Percentiles rank a stretch among this genome's conserved stretches.
These are phyloP conservation scores for Isurus oxyrinchus DNA, from an alignment of 2,113 vertebrate species.

Conservation along the genomic window DNA sequence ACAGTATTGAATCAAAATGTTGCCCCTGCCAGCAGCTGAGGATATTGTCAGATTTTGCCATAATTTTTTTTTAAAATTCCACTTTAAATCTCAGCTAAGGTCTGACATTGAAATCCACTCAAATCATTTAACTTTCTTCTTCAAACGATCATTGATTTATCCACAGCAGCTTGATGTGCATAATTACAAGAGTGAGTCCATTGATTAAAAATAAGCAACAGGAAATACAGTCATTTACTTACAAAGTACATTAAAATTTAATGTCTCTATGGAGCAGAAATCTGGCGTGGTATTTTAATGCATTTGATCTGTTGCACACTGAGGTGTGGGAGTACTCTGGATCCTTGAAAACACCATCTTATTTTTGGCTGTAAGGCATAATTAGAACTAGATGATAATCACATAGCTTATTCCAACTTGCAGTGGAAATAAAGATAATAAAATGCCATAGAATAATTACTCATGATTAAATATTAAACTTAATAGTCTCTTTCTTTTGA, in stretches of 20 bases:
- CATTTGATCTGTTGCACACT: neutral
- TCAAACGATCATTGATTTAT: neutral
- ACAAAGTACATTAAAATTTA: slow-evolving; percentile 15
- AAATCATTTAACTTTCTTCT: slow-evolving; percentile 9
- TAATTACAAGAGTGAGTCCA: neutral
- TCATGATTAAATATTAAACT: slow-evolving; percentile 13
- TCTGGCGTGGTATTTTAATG: neutral
- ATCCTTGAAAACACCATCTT: neutral
- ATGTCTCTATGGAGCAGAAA: neutral
- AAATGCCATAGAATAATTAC: neutral
- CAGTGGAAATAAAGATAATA: slow-evolving; percentile 10
- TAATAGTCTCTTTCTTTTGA: neutral
- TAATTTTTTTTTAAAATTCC: neutral
- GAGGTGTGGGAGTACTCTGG: neutral
- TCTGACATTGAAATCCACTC: neutral
- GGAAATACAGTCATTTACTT: slow-evolving; percentile 2
- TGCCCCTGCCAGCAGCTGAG: neutral
- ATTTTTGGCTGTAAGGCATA: neutral
- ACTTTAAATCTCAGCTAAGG: neutral
- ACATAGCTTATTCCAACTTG: neutral
- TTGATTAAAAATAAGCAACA: slow-evolving; percentile 23
- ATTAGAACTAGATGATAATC: slow-evolving; percentile 1
- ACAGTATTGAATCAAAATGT: no score
- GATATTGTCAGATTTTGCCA: neutral
- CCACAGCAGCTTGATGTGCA: slow-evolving; percentile 10